Conservation (phyloP, 92 coral and sea anemone species). For the Phenganax stokvisi region DNA sequence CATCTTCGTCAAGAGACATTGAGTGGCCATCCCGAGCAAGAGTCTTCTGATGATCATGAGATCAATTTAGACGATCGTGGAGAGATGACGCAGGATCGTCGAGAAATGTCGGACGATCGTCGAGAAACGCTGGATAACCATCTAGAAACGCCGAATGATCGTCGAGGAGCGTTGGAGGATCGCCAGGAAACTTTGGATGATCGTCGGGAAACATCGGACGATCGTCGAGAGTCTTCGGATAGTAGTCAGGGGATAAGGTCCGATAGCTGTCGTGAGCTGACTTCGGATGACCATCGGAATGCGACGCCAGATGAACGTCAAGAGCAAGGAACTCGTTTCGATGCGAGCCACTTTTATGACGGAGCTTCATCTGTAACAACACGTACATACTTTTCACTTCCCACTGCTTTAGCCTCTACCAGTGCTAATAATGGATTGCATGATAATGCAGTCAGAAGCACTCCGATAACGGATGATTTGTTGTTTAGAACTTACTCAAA, state of each 20-base stretch:
- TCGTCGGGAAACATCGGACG: neutral
- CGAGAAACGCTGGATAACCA: neutral
- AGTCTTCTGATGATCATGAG: neutral
- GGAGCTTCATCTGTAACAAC: neutral
- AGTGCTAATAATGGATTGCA: neutral
- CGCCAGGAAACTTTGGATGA: neutral
- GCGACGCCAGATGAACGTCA: neutral
- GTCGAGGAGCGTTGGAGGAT: neutral
- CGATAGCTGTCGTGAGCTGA: neutral
- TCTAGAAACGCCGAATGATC: neutral
- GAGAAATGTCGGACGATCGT: neutral
- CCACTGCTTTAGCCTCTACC: neutral
- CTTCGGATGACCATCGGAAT: neutral
- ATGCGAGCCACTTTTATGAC: neutral
- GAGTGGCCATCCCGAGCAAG: neutral
- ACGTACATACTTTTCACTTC: no score
- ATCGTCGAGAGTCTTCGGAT: neutral
- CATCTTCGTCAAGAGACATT: neutral
- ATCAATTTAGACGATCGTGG: neutral
- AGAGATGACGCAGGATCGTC: neutral
- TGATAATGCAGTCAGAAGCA: neutral
- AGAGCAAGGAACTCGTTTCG: neutral
- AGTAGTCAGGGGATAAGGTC: neutral
- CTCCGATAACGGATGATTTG: neutral
- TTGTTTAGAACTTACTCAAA: neutral